These are phyloP conservation scores for Bombus huntii DNA, from an alignment of 1,140 invertebrate genomes.

Conservation along the genomic window DNA sequence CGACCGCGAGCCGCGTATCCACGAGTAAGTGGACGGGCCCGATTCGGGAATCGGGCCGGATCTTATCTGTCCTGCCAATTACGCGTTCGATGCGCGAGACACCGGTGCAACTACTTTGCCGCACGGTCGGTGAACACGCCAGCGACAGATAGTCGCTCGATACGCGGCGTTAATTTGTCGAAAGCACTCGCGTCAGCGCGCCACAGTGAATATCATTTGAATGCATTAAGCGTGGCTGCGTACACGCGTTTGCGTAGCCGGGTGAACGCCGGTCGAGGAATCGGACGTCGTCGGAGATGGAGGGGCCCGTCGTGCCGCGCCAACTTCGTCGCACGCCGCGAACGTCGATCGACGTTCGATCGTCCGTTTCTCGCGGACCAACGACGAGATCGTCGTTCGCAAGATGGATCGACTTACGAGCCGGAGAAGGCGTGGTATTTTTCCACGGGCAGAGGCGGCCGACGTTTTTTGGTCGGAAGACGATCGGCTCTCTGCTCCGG, in stretches of 20 bases:
- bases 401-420: conserved; percentile 33
- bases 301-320: no score
- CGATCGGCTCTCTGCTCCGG: background rate
- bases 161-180: conserved; percentile 75
- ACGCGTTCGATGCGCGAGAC: conserved; percentile 61
- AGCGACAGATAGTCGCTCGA: conserved; percentile 70
- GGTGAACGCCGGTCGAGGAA: conserved; percentile 10
- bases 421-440: background rate
- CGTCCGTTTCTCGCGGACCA: background rate
- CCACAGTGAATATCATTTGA: conserved; percentile 76
- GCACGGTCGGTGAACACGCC: conserved; percentile 43
- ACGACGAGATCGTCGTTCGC: background rate
- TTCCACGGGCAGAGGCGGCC: background rate
- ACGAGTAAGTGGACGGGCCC: background rate
- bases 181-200: conserved; percentile 73
- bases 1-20: no score
- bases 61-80: conserved; percentile 54
- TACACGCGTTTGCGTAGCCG: conserved; percentile 62
- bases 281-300: background rate
- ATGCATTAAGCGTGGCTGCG: conserved; percentile 71
- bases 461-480: conserved; percentile 12
- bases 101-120: conserved; percentile 33
- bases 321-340: no score
- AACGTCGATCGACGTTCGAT: conserved; percentile 13
- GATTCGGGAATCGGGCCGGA: conserved; percentile 32